Evolutionary conservation across 2,113 vertebrate genomes (phyloP), one percentile per base, ranked within the genome.

Genomic region (Calypte anna): DNA sequence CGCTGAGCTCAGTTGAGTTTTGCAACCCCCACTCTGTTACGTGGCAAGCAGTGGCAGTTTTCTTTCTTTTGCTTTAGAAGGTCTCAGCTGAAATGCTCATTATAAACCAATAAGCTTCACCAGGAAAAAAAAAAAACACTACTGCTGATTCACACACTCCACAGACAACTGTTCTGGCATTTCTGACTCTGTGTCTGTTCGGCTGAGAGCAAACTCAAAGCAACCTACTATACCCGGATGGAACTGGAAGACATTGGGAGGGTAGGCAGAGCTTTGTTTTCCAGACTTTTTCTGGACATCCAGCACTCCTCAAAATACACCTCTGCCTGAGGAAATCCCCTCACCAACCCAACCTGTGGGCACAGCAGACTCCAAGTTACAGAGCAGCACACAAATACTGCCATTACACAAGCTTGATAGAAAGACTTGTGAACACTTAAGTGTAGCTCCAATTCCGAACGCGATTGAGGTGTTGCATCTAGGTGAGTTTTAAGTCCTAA

Each of bases 1-100:
- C 19, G 36, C 27, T 63, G 59, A 81, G 31, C 59, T 92, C 64
- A 22, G 33, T 5, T 80, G 73, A 81, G 43, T 58, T 36, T 86
- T 54, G 61, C 38, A 67, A 22, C 27, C 33, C 16, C 15, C 14
- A 63, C 8, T 83, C 8, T 83, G 31, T 57, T 93, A 84, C 4
- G 28, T 95, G 82, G 91, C 91, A 95, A 80, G 33, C 59, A 74
- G 73, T 90, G 82, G 68, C 86, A 86, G 69, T 78, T 64, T 86
- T 90, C 33, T 88, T 27, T 22, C 9, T 90, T 86, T 81, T 80
- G 33, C 38, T 70, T 79, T 24, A 3, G n/a, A 61, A 48, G 91
- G n/a, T n/a, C 30, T 93, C 51, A 25, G 13, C 64, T 92, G 80
- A 93, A 93, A 28, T 53, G 57, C 16, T 70, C 25, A 79, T 64